Evolutionary conservation across 2,888 invertebrate species (phyloP), one percentile per base, ranked within the genome.

Genomic region (Acrobeloides nanus): DNA sequence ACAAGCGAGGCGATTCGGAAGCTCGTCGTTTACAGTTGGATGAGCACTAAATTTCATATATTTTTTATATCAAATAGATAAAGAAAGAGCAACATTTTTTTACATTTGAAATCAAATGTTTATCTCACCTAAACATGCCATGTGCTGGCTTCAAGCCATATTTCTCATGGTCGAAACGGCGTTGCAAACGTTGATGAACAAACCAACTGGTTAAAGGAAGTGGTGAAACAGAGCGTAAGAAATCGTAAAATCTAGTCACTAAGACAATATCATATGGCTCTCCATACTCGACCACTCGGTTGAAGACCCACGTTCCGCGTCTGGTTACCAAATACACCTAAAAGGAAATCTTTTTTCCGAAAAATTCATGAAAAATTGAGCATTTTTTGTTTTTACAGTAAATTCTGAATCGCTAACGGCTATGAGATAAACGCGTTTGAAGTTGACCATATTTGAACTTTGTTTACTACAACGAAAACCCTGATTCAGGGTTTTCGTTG

Each of bases 221-320:
- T 10, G 55, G 58, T 20, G 53, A 15, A 15, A 25, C 8, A 15
- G 45, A 46, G 12, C 51, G 39, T 25, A 61, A 44, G 17, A 44
- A 44, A 34, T 53, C 27, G n/a, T 24, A n/a, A 18, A 53, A 43
- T 27, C 54, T 24, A 20, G 44, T 51, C 18, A 51, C 33, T 12
- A 51, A 24, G 10, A 59, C 33, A 18, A 54, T 26, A 32, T 54
- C 54, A 31, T 51, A 54, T 5, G 54, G 54, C n/a, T 37, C 32
- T 24, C 49, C 39, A 45, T 57, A 57, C 38, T 75, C 71, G 10
- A 74, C 74, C 35, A 77, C 74, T 15, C 78, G 68, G 50, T 75
- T 74, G 32, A 77, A 70, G 8, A 79, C 68, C 79, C 79, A 79
- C 7, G 77, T 75, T 4, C 79, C 79, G 18, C 77, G 61, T 1